Evolutionary conservation across 1,140 invertebrate species (phyloP), one percentile per base, ranked within the genome.

Genomic region (Idris sp.): DNA sequence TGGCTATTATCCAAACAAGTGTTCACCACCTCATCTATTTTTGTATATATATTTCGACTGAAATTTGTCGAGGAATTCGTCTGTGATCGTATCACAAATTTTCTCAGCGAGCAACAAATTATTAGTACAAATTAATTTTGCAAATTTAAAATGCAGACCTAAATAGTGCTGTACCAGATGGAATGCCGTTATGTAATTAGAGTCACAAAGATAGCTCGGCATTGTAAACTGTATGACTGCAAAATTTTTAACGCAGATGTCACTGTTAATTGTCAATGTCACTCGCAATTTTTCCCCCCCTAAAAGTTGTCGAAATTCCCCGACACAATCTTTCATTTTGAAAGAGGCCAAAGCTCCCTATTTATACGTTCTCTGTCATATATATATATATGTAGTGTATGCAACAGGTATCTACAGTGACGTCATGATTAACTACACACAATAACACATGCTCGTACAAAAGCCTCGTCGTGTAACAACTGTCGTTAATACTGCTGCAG

Each of bases 321-420:
- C n/a, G n/a, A n/a, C n/a, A n/a, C 40, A 64, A 72, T 65, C 40
- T 41, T 64, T 26, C 53, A 43, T 48, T 72, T 59, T 53, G 54
- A 74, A 68, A n/a, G n/a, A n/a, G n/a, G n/a, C n/a, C n/a, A n/a
- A n/a, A 30, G 33, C 33, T 68, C 46, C 46, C 48, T 61, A 46
- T 62, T 71, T 62, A 61, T 61, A 62, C 48, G 25, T 13, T 43
- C 58, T 19, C 15, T 36, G 25, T 72, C 58, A 44, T 71, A 49
- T 19, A 51, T 33, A n/a, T n/a, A n/a, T n/a, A n/a, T n/a, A n/a
- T n/a, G 46, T 40, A 48, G 35, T 30, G 67, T 73, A 73, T 81
- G 81, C 82, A 83, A 82, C 82, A 82, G 82, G 82, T 82, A 82
- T 81, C 73, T 25, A 65, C 19, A 14, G 59, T 80, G 80, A 81